Percentiles rank a stretch among this genome's conserved stretches.
phyloP scores from a whole-genome alignment of 2,113 vertebrate species.

The Lophura nycthemera region DNA sequence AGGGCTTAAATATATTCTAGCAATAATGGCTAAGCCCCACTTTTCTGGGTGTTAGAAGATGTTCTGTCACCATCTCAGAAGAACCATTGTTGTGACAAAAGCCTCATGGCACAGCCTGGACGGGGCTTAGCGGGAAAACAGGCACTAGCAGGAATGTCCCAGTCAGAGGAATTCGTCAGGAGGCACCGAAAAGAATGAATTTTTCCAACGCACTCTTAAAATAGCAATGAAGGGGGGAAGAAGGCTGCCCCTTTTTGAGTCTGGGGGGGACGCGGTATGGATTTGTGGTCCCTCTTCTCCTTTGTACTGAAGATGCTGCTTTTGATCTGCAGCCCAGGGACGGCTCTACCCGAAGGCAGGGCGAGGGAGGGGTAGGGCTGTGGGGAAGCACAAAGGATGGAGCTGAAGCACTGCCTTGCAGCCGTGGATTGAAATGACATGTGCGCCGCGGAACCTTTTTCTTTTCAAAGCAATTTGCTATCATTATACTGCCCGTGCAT shows the following conservation, averaged over 20 bases:
- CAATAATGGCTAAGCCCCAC: constrained; percentile 63
- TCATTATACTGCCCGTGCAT: constrained; percentile 75
- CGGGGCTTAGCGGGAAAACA: constrained; percentile 38
- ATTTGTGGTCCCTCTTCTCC: neutral
- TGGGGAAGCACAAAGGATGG: constrained; percentile 57
- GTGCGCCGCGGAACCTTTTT: constrained; percentile 51
- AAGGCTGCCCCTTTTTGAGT: too few relatives aligned
- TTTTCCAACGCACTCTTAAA: constrained; percentile 28
- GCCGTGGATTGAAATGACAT: constrained; percentile 63
- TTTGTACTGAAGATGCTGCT: constrained; percentile 23
- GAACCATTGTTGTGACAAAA: constrained; percentile 67
- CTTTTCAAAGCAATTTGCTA: constrained; percentile 74
- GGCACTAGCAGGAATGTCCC: constrained; percentile 57
- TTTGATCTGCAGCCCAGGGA: neutral
- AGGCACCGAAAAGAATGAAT: constrained; percentile 27
- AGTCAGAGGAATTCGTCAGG: constrained; percentile 40
- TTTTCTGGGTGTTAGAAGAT: constrained; percentile 66
- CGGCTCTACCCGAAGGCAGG: constrained; percentile 35
- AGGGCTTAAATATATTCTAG: constrained; percentile 62
- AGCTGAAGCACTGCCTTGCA: constrained; percentile 53
- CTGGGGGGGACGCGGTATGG: too few relatives aligned
- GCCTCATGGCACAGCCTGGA: constrained; percentile 50
- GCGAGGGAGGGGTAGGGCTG: neutral
- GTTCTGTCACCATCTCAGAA: constrained; percentile 66
- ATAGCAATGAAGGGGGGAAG: neutral